These are phyloP conservation scores for Thaumetopoea pityocampa DNA, from an alignment of 1,140 invertebrate genomes.

Conservation along the genomic window DNA sequence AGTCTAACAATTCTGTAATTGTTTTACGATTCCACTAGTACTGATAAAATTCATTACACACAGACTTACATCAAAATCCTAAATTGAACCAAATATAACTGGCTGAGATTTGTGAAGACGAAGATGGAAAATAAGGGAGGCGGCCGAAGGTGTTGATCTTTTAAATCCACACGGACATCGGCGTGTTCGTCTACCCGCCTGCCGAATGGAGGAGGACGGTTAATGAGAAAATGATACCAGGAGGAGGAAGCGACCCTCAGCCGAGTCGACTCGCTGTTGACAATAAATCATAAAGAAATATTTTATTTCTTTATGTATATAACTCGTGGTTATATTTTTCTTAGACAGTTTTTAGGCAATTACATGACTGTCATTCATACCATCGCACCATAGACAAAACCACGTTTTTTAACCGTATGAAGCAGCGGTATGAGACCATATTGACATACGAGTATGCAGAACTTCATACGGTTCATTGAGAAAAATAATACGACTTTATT, in stretches of 20 bases:
- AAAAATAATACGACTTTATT: no score
- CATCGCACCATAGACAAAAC: no score
- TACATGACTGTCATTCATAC: no score
- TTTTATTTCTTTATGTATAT: slow-evolving; percentile 18
- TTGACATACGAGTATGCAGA: no score
- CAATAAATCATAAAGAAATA: slow-evolving; percentile 18
- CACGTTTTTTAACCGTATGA: no score
- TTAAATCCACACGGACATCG: slow-evolving; percentile 12
- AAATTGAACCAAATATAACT: slow-evolving; percentile 5
- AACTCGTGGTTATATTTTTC: no score
- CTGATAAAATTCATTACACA: slow-evolving; percentile 14
- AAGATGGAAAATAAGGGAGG: slow-evolving; percentile 11
- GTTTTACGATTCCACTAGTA: slow-evolving; percentile 4
- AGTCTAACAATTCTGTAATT: no score
- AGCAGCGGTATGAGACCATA: no score
- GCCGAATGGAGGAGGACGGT: slow-evolving; percentile 12
- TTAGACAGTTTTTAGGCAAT: no score
- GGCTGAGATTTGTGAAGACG: slow-evolving; percentile 11
- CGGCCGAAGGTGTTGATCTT: slow-evolving; percentile 15
- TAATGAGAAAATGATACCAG: slow-evolving; percentile 21
- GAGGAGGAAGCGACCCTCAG: slow-evolving; percentile 15
- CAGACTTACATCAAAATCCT: slow-evolving; percentile 13
- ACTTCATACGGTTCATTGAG: no score
- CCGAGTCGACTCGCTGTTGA: slow-evolving; percentile 11
- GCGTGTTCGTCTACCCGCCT: slow-evolving; percentile 15